Percentiles rank a stretch among this genome's conserved stretches.
phyloP scores from a whole-genome alignment of 2,797 vertebrate species.

The Lepidocolaptes lacrymiger region DNA sequence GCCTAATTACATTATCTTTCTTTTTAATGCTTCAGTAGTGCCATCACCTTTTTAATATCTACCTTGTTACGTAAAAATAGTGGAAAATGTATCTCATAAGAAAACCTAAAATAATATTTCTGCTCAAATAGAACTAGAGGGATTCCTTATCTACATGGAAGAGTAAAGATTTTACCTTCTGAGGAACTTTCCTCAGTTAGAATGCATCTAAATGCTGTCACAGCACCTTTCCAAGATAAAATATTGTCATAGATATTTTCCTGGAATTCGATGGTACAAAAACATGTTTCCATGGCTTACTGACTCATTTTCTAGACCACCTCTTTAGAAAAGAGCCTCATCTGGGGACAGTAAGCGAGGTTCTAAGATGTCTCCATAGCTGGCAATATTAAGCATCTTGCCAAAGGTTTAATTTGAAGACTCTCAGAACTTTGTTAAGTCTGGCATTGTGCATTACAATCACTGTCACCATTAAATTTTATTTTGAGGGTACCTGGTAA shows the following conservation, averaged over 20 bases:
- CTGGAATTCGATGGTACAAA: neutral
- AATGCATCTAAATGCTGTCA: neutral
- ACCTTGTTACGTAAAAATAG: neutral
- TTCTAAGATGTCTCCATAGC: neutral
- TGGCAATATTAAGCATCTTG: neutral
- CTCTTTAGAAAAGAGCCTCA: neutral
- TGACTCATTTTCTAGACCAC: neutral
- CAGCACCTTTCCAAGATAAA: neutral
- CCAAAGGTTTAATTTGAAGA: neutral
- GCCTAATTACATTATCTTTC: neutral
- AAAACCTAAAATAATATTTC: neutral
- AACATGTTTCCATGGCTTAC: neutral
- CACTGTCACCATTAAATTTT: neutral
- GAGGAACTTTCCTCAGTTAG: neutral
- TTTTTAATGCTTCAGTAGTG: neutral
- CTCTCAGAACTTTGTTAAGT: neutral
- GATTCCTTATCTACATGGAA: neutral
- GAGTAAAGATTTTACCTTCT: neutral
- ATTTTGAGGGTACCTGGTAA: neutral
- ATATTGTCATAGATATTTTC: neutral
- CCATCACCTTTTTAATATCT: neutral
- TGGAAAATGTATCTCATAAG: neutral
- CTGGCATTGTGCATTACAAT: neutral
- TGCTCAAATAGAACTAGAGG: neutral
- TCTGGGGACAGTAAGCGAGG: neutral